Evolutionary conservation across 2,797 vertebrate genomes (phyloP).

Genomic region (Oreochromis mossambicus): DNA sequence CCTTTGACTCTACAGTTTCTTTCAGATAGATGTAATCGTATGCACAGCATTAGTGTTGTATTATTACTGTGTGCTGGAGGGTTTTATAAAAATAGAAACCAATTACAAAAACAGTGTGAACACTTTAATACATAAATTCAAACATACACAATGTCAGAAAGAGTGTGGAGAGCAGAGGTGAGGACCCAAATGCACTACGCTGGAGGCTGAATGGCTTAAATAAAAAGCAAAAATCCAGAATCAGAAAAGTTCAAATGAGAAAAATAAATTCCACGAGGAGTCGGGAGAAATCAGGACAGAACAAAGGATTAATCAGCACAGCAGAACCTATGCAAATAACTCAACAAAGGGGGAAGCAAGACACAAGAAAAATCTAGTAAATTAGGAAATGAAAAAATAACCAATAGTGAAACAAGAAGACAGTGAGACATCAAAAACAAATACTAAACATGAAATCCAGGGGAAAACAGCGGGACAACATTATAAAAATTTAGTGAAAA

Average conservation of each 20-base stretch:
- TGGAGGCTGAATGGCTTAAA: background rate
- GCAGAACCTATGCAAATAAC: background rate
- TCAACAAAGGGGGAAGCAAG: background rate
- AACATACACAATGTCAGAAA: background rate
- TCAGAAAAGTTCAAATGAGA: background rate
- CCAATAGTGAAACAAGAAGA: background rate
- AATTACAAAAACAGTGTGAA: background rate
- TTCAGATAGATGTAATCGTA: background rate
- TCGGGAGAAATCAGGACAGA: background rate
- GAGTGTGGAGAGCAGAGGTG: background rate
- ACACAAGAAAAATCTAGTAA: background rate
- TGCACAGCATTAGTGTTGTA: background rate
- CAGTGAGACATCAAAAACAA: background rate
- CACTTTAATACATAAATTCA: background rate
- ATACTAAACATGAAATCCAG: background rate
- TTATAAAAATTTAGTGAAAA: background rate
- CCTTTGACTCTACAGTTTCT: background rate
- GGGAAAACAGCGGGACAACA: background rate
- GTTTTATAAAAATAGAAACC: background rate
- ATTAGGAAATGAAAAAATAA: background rate
- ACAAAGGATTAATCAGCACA: background rate
- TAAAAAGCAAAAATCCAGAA: background rate
- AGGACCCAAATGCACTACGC: background rate
- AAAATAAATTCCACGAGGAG: background rate
- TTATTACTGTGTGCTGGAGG: background rate